Base-by-base conservation (phyloP, 2,888 invertebrate species). In the Scaptomyza reducta region DNA sequence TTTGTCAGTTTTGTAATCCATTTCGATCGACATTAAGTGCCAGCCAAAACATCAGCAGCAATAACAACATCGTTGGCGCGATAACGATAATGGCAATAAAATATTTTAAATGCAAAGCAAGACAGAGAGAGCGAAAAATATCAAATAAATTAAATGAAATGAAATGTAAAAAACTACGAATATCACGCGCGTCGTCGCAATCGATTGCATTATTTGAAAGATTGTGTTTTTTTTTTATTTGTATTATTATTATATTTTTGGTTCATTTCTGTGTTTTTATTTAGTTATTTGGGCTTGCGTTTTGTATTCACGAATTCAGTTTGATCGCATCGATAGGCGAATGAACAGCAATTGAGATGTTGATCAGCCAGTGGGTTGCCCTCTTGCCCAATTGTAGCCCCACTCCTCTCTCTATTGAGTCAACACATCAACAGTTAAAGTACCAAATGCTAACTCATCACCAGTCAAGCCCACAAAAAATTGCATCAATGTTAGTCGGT, bases 331-430 rank as follows among this genome's bases (percentile, higher is more conserved):
- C 65, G 65, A 74, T 56, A 49, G 70, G 67, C 46, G 42, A 61
- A 65, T 56, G 59, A 59, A 65, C 54, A 75, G 80, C 84, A 79
- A 80, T 80, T 79, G 69, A 86, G 76, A 72, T 86, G 72, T 71
- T 63, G 76, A 75, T 53, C 85, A 56, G 47, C 16, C 14, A 46
- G 64, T 71, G 64, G 64, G 31, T 27, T 33, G 55, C 64, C 53
- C 65, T 56, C 18, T 73, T 73, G 56, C 66, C 50, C 59, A 76
- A 73, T 62, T 33, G 18, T 27, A n/a, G 6, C 41, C 27, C 22
- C 4, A 29, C 10, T 7, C 9, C n/a, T 6, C 31, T 13, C 27
- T 10, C 9, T 9, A 27, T 27, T 11, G 31, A 13, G 4, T 16
- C 3, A 35, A 35, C n/a, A 22, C 31, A 31, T 31, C 11, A 2